These are phyloP conservation scores for Meiosimyza platycephala DNA, from an alignment of 2,888 invertebrate genomes.

Conservation along the genomic window DNA sequence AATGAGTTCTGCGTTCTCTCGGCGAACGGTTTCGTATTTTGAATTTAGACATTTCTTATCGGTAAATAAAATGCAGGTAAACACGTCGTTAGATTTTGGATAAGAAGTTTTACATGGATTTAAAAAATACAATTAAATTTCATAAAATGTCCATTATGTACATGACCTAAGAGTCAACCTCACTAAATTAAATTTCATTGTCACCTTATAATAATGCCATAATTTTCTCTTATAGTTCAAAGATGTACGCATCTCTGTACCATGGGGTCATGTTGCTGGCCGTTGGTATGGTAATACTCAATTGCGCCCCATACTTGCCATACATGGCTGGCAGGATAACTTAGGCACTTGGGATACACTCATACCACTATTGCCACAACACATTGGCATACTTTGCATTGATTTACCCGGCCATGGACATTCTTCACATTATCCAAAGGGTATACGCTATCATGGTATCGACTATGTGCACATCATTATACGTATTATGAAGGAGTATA, in stretches of 20 bases:
- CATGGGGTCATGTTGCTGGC: conserved; percentile 75
- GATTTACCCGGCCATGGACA: conserved; percentile 78
- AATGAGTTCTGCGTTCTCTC: too few relatives aligned
- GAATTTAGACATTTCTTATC: too few relatives aligned
- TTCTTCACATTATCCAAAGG: conserved; percentile 74
- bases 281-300: conserved; percentile 76
- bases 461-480: conserved; percentile 68
- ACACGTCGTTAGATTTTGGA: too few relatives aligned
- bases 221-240: conserved; percentile 59
- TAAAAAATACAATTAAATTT: too few relatives aligned
- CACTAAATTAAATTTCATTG: too few relatives aligned
- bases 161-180: too few relatives aligned
- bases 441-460: conserved; percentile 64
- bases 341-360: conserved; percentile 78
- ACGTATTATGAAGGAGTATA: conserved; percentile 71
- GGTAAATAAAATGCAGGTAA: too few relatives aligned
- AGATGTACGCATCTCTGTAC: conserved; percentile 74
- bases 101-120: too few relatives aligned
- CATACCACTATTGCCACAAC: conserved; percentile 70
- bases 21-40: too few relatives aligned
- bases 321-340: conserved; percentile 84
- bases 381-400: conserved; percentile 71
- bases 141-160: too few relatives aligned
- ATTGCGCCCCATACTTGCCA: conserved; percentile 73
- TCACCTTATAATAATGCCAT: too few relatives aligned